Evolutionary conservation across 1,140 invertebrate species (phyloP), one percentile per base, ranked within the genome.

Genomic region (Listronotus bonariensis): DNA sequence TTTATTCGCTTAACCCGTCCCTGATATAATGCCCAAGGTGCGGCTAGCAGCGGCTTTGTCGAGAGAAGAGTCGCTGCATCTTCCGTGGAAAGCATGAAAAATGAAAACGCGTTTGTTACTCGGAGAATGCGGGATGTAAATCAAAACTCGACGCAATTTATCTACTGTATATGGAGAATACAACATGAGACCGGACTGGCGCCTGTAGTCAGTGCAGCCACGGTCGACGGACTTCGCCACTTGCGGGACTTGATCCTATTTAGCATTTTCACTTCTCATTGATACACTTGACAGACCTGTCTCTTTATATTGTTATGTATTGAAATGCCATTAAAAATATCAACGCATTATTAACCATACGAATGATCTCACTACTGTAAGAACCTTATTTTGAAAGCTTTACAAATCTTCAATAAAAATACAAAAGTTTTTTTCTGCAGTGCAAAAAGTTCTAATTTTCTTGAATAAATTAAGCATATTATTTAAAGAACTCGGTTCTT

Each of bases 131-230:
- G 69, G 73, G 74, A 76, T 76, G 73, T 76, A 76, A 76, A 74
- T 76, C 74, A 76, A 76, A 76, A 72, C 69, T 68, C 70, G 73
- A 76, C 72, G 71, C 74, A 75, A 75, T 75, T 75, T 75, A 75
- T 75, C 71, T 70, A 72, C 74, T 73, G 64, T 72, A 73, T 72
- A 72, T 72, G 70, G 70, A 60, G 69, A 73, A 72, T 70, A 72
- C 59, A 45, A 60, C 59, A 52, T 55, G 57, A 66, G 68, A 69
- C 65, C 64, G 63, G 58, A 55, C 68, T 72, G 70, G 68, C 70
- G 70, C 72, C 67, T 66, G 62, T 45, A 46, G 48, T 46, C 40
- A 55, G n/a, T 42, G 60, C 54, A 32, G 53, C 26, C 36, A 67
- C 65, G 56, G 65, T 67, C 65, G 65, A 67, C 57, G 59, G 53